phyloP scores from a whole-genome alignment of 2,797 vertebrate species.

The Bovichtus diacanthus region DNA sequence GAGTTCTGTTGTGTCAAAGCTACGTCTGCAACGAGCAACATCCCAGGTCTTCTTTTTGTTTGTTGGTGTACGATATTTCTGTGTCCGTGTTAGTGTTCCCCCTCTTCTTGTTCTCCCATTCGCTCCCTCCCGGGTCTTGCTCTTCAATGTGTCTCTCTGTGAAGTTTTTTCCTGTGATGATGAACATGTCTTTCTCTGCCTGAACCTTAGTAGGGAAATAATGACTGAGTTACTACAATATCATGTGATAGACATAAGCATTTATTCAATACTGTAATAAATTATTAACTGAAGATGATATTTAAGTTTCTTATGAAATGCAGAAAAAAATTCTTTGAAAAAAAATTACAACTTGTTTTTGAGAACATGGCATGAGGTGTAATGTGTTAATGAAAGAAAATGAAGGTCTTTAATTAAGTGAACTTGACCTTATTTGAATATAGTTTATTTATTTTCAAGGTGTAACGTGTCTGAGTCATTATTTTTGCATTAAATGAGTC shows the following conservation, averaged over 20 bases:
- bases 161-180: slow-evolving; percentile 78
- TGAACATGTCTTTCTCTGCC: slow-evolving; percentile 80
- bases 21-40: slow-evolving; percentile 32
- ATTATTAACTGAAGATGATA: slow-evolving; percentile 74
- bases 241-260: slow-evolving; percentile 79
- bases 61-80: slow-evolving; percentile 68
- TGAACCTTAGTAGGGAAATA: slow-evolving; percentile 81
- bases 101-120: not conserved
- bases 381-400: slow-evolving; percentile 80
- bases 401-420: slow-evolving; percentile 76
- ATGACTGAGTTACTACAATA: slow-evolving; percentile 76
- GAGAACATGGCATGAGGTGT: slow-evolving; percentile 85
- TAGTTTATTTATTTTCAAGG: slow-evolving; percentile 88
- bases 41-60: slow-evolving; percentile 59
- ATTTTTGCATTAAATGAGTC: slow-evolving; percentile 44
- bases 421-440: slow-evolving; percentile 84
- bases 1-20: slow-evolving; percentile 45
- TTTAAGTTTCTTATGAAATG: slow-evolving; percentile 78
- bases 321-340: slow-evolving; percentile 41
- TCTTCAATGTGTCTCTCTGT: slow-evolving; percentile 76
- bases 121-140: slow-evolving; percentile 63
- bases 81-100: slow-evolving; percentile 72
- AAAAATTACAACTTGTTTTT: slow-evolving; percentile 68
- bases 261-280: slow-evolving; percentile 82
- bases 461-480: slow-evolving; percentile 73